Evolutionary conservation across 2,113 vertebrate species (phyloP), one percentile per base, ranked within the genome.

Genomic region (Petaurus breviceps): DNA sequence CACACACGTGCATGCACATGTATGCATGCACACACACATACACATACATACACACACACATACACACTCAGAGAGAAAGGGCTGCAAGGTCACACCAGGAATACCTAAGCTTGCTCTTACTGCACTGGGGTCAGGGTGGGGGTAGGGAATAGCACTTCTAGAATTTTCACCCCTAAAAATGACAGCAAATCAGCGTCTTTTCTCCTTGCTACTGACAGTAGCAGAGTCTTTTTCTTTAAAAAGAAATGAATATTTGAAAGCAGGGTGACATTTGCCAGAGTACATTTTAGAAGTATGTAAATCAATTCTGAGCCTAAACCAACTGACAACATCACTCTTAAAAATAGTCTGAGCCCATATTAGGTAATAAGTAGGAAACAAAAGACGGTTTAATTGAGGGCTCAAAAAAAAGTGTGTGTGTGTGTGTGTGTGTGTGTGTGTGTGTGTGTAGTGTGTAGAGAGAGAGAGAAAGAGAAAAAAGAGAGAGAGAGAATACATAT

Each of bases 291-390:
- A 93, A 90, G 96, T 46, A 52, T 96, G 91, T 97, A 97, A 96
- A 97, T 98, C 97, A 97, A 98, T 31, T 94, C 96, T 46, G 95
- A 92, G 93, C 96, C 95, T 94, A 97, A 91, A 23, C 31, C 51
- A 93, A 49, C 94, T 96, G 96, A 96, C 97, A 97, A 57, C 22
- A 96, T 51, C 53, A 37, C 92, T 96, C 92, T 91, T 98, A 97
- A 94, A 98, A 93, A 98, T 96, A 96, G 90, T n/a, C 53, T 0
- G 84, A 96, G 91, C 3, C 95, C 97, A 0, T 50, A 97, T 96
- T 95, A 92, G 96, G 68, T 53, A 97, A 98, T 92, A 96, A 96
- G 90, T 90, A 57, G 37, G 92, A 90, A 43, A 46, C 94, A 96
- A 77, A 94, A 96, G 94, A 95, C 2, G 94, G 77, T 47, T 96